Evolutionary conservation across 2,888 invertebrate genomes (phyloP).

Genomic region (Mechanitis mazaeus): DNA sequence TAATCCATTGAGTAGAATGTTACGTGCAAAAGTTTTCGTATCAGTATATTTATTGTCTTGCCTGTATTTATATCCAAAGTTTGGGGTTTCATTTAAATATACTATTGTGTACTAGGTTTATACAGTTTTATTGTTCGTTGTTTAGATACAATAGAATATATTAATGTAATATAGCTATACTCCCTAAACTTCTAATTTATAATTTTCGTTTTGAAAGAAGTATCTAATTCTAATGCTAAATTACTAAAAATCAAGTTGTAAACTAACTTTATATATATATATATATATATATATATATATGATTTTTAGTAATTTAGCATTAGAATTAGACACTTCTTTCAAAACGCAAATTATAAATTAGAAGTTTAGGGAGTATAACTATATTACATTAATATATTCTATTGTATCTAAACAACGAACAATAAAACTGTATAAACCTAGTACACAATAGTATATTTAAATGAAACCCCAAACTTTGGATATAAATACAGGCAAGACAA

Average conservation of each 20-base stretch:
- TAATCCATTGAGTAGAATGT: slow-evolving; percentile 22
- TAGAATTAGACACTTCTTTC: too few species aligned
- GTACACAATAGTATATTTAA: slow-evolving; percentile 14
- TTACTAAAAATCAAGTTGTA: too few species aligned
- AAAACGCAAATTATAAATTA: too few species aligned
- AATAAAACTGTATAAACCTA: slow-evolving; percentile 7
- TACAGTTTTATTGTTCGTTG: slow-evolving; percentile 6
- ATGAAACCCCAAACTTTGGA: slow-evolving; percentile 23
- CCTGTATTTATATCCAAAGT: slow-evolving; percentile 23
- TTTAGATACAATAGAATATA: background rate
- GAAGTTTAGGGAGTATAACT: too few species aligned
- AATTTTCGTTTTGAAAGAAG: too few species aligned
- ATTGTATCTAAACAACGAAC: slow-evolving; percentile 4
- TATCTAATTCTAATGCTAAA: too few species aligned
- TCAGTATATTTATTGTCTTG: slow-evolving; percentile 22
- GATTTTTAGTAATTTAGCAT: too few species aligned
- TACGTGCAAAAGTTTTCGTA: slow-evolving; percentile 26
- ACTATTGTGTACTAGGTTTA: slow-evolving; percentile 8
- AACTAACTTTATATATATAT: too few species aligned
- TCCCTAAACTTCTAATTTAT: too few species aligned
- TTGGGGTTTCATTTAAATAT: slow-evolving; percentile 22
- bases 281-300: too few species aligned
- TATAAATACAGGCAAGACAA: slow-evolving; percentile 21
- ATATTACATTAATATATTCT: too few species aligned
- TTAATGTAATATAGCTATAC: too few species aligned